These are phyloP conservation scores for Gortyna flavago DNA, from an alignment of 2,888 invertebrate species.

Conservation along the genomic window DNA sequence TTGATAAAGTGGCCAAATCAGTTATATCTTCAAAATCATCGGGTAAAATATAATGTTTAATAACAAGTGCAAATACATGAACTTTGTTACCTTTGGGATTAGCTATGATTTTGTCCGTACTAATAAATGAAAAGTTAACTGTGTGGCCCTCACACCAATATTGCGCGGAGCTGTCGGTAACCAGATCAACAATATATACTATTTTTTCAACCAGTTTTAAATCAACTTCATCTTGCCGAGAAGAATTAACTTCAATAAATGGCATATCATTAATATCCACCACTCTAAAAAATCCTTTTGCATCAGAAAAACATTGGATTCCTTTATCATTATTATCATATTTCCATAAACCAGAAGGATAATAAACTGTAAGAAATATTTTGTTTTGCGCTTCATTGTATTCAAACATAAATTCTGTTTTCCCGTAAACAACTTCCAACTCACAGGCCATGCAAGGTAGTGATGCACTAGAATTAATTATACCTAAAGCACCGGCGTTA, in stretches of 20 bases:
- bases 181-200: slow-evolving; percentile 88
- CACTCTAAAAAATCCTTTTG: slow-evolving; percentile 86
- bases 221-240: slow-evolving; percentile 32
- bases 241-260: slow-evolving; percentile 64
- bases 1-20: slow-evolving; percentile 67
- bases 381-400: slow-evolving; percentile 75
- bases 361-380: slow-evolving; percentile 89
- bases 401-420: slow-evolving; percentile 81
- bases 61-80: slow-evolving; percentile 83
- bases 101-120: slow-evolving; percentile 88
- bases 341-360: slow-evolving; percentile 89
- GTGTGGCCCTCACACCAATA: slow-evolving; percentile 92
- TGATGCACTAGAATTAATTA: slow-evolving; percentile 68
- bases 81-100: slow-evolving; percentile 80
- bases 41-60: slow-evolving; percentile 71
- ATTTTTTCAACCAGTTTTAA: slow-evolving; percentile 75
- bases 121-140: slow-evolving; percentile 85
- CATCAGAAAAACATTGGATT: slow-evolving; percentile 91
- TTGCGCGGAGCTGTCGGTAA: slow-evolving; percentile 89
- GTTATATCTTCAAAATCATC: slow-evolving; percentile 69
- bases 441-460: slow-evolving; percentile 85
- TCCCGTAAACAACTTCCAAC: slow-evolving; percentile 73
- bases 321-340: slow-evolving; percentile 84
- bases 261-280: slow-evolving; percentile 83
- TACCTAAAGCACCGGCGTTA: slow-evolving; percentile 75